phyloP scores from a whole-genome alignment of 2,113 vertebrate species.

The Pycnonotus jocosus region DNA sequence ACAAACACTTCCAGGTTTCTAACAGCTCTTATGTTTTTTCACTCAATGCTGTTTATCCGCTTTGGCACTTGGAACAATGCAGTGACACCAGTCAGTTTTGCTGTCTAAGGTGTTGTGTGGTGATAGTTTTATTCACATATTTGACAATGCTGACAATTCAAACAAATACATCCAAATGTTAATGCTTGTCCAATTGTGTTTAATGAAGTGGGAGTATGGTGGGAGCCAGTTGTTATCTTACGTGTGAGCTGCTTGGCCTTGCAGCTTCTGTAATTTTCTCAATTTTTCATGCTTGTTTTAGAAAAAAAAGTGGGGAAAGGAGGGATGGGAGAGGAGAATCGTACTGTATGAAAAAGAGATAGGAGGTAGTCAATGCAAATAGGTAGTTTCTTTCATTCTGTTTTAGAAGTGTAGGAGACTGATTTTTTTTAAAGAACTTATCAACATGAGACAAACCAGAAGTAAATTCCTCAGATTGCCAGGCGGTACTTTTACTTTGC shows the following conservation, averaged over 20 bases:
- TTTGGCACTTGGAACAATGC: background rate
- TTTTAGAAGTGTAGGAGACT: background rate
- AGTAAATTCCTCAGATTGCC: background rate
- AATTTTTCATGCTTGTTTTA: background rate
- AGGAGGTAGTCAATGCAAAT: background rate
- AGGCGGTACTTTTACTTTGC: background rate
- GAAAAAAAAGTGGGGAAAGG: background rate
- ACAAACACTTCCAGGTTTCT: slow-evolving; percentile 19
- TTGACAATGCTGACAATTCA: background rate
- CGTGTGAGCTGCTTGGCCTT: background rate
- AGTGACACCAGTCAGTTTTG: background rate
- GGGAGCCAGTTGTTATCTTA: background rate
- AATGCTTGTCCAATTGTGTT: background rate
- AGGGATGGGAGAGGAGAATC: background rate
- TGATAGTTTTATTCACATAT: background rate
- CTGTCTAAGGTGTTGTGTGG: background rate
- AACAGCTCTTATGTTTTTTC: background rate
- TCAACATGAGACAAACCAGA: background rate
- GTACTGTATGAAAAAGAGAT: background rate
- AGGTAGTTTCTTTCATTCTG: background rate
- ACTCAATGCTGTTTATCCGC: background rate
- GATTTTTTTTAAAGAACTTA: background rate
- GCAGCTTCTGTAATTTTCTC: background rate
- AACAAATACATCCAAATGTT: background rate
- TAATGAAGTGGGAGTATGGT: background rate